Evolutionary conservation across 2,113 vertebrate species (phyloP), one percentile per base, ranked within the genome.

Genomic region (Theristicus caerulescens): DNA sequence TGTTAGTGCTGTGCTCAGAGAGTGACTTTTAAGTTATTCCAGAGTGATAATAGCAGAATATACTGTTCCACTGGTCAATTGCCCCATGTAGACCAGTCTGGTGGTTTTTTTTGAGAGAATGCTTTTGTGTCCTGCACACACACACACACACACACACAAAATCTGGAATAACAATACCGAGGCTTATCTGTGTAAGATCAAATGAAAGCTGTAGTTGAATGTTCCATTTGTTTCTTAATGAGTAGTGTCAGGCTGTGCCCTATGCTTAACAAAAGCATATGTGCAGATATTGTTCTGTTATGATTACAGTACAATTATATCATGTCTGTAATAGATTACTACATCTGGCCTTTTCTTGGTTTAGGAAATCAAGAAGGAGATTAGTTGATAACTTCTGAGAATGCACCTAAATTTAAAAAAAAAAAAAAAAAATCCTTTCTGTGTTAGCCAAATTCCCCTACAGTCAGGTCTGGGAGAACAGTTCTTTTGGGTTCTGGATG

Each of bases 151-250:
- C 73, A 81, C 29, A 80, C 25, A 16, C 21, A 21, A 15, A 86
- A 76, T 82, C 92, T 44, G 88, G 71, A 80, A 51, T 96, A 96
- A 96, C 93, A 96, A 96, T 95, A 21, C 46, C 0, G 1, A 70
- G 31, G 59, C 58, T 96, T 96, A 96, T 97, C 96, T 97, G 8
- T 42, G 66, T 25, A 24, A 76, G 90, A 97, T 97, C 96, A 95
- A 91, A 94, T 94, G 93, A 94, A 94, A 95, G 74, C 93, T 77
- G 42, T 55, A 59, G 58, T 4, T 95, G 94, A 95, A 91, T 94
- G 91, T 97, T 97, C 93, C 70, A 90, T 97, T 97, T 96, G 95
- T 97, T 97, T 86, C 76, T 77, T 93, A 97, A 96, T 95, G 93
- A 95, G 93, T 36, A 90, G 88, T 94, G 94, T 97, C 96, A 96